These are phyloP conservation scores for Heterodera filipjevi DNA, from an alignment of 2,888 invertebrate genomes.

Conservation along the genomic window DNA sequence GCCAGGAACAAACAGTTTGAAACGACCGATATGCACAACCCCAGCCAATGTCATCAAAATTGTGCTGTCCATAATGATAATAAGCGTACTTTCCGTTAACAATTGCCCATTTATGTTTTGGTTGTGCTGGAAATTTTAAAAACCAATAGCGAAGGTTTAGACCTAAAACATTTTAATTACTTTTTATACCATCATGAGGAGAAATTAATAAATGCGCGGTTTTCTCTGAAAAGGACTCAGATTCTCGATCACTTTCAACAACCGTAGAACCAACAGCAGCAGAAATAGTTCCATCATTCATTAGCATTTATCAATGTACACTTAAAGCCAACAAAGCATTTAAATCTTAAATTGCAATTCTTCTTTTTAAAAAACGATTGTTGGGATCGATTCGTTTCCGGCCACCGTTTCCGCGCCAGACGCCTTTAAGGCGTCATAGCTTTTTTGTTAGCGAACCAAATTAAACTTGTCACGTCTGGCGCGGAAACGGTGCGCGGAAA, in stretches of 20 bases:
- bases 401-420: too few relatives aligned
- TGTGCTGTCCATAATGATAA: slow-evolving; percentile 94
- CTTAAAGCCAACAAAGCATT: too few relatives aligned
- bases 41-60: slow-evolving; percentile 93
- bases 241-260: not conserved
- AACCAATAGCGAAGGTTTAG: slow-evolving; percentile 5
- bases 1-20: slow-evolving; percentile 96
- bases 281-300: not conserved
- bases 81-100: slow-evolving; percentile 87
- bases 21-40: slow-evolving; percentile 97
- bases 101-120: slow-evolving; percentile 55
- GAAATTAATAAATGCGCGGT: not conserved
- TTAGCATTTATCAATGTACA: too few relatives aligned
- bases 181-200: slow-evolving; percentile 4
- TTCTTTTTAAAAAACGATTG: too few relatives aligned
- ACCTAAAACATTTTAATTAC: not conserved
- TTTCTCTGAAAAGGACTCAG: not conserved
- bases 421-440: too few relatives aligned
- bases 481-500: too few relatives aligned
- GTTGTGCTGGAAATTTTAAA: not conserved
- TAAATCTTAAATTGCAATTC: too few relatives aligned
- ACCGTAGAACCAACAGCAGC: not conserved
- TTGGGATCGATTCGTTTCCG: too few relatives aligned
- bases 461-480: too few relatives aligned
- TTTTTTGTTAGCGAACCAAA: too few relatives aligned